Evolutionary conservation across 2,888 invertebrate species (phyloP), one percentile per base, ranked within the genome.

Genomic region (Pediacus dermestoides): DNA sequence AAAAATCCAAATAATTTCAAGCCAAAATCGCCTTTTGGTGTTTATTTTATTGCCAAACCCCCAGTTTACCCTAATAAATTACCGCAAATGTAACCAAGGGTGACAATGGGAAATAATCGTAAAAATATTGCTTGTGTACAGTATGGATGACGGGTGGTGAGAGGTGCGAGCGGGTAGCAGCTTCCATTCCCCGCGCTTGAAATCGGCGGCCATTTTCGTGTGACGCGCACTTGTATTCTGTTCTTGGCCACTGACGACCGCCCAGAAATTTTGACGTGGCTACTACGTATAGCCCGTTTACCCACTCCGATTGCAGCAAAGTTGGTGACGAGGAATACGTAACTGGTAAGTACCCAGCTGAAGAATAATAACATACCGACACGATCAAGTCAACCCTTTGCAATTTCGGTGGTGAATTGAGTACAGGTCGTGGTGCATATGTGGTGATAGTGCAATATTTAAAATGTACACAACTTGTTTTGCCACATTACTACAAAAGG

Each of bases 251-350:
- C 83, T 84, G 84, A 84, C 84, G 84, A 84, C 74, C 81, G 81
- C 80, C 81, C 80, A 81, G 81, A 81, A 80, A 81, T 82, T 84
- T 85, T 85, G 85, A 86, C 85, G 85, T 85, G 85, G 85, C 85
- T 84, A 80, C 85, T 88, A 88, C 88, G 88, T 88, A 88, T 85
- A 80, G 81, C 81, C 81, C 80, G 82, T 81, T 86, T 86, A 83
- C 85, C 88, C 88, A 88, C 84, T 88, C 87, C 85, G 84, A 85
- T 85, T 82, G 85, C 87, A 82, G 85, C 85, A 85, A 85, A 86
- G 79, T 82, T 83, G 82, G 87, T 88, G 88, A 88, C 88, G 88
- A 88, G 84, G 85, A 86, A 86, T 86, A 87, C 88, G 88, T 88
- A 88, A 88, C 86, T 84, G 61, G 84, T 85, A 83, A 84, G 83